A percentile compares a stretch with the other conserved stretches of the same genome.
Evolutionary conservation across 1,140 invertebrate species (phyloP).

Genomic region (Magallana angulata): DNA sequence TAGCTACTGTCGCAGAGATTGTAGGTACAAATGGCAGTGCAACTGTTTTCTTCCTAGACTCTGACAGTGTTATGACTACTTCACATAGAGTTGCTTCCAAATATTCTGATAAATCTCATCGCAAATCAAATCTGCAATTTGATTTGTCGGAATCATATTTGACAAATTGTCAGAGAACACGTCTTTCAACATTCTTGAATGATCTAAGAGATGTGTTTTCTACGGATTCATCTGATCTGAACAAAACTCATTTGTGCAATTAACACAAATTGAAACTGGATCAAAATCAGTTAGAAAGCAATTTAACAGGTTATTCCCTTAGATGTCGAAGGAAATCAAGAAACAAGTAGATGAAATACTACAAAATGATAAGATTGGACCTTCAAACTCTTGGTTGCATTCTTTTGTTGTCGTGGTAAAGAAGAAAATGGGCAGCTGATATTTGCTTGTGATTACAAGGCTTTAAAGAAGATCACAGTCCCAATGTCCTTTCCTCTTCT

Average conservation of each 20-base stretch:
- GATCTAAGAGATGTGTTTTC: too few species aligned
- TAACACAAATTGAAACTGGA: too few species aligned
- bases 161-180: too few species aligned
- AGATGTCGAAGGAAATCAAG: not conserved
- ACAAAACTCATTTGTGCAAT: too few species aligned
- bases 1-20: constrained; percentile 29
- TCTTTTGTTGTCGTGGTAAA: constrained; percentile 53
- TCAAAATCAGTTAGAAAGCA: too few species aligned
- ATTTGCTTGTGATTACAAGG: constrained; percentile 60
- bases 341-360: constrained; percentile 56
- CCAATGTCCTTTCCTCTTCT: constrained; percentile 51
- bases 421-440: constrained; percentile 45
- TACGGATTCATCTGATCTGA: too few species aligned
- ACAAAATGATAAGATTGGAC: constrained; percentile 54
- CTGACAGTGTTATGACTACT: not conserved
- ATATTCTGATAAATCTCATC: too few species aligned
- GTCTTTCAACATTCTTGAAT: too few species aligned
- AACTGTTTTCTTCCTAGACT: not conserved
- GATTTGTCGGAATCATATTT: too few species aligned
- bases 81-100: too few species aligned
- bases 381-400: constrained; percentile 49
- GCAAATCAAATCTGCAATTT: too few species aligned
- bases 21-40: not conserved
- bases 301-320: too few species aligned
- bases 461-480: constrained; percentile 50